Evolutionary conservation across 2,113 vertebrate species (phyloP).

Genomic region (Rhea americana): DNA sequence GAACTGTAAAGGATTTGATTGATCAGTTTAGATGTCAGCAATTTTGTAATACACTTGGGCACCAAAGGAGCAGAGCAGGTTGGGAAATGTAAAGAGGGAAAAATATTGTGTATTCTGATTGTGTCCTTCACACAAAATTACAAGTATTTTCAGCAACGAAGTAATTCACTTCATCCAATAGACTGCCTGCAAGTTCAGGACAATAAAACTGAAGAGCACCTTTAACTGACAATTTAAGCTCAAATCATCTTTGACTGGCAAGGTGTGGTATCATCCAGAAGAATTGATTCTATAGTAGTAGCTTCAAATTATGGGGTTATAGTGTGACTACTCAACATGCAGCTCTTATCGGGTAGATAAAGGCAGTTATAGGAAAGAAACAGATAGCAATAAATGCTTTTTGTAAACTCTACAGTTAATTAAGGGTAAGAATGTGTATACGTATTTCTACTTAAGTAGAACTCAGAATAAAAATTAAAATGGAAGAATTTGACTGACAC

Average conservation of each 20-base stretch:
- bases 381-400: slow-evolving; percentile 3
- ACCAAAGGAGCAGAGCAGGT: slow-evolving; percentile 10
- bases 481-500: neutral
- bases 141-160: slow-evolving; percentile 36
- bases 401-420: slow-evolving; percentile 23
- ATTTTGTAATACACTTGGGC: slow-evolving; percentile 31
- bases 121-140: slow-evolving; percentile 50
- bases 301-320: slow-evolving; percentile 36
- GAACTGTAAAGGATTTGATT: slow-evolving; percentile 14
- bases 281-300: slow-evolving; percentile 27
- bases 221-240: slow-evolving; percentile 54
- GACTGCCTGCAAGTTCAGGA: slow-evolving; percentile 38
- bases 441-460: slow-evolving; percentile 20
- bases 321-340: slow-evolving; percentile 27
- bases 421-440: slow-evolving; percentile 27
- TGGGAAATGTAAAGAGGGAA: neutral
- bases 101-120: slow-evolving; percentile 25
- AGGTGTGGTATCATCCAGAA: slow-evolving; percentile 56
- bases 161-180: slow-evolving; percentile 55
- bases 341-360: slow-evolving; percentile 28
- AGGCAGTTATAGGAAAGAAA: neutral
- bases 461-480: slow-evolving; percentile 42
- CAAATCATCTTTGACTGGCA: slow-evolving; percentile 39
- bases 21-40: slow-evolving; percentile 49
- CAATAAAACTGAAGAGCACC: slow-evolving; percentile 41